These are phyloP conservation scores for Gadopsis marmoratus DNA, from an alignment of 2,797 vertebrate genomes.

Conservation along the genomic window DNA sequence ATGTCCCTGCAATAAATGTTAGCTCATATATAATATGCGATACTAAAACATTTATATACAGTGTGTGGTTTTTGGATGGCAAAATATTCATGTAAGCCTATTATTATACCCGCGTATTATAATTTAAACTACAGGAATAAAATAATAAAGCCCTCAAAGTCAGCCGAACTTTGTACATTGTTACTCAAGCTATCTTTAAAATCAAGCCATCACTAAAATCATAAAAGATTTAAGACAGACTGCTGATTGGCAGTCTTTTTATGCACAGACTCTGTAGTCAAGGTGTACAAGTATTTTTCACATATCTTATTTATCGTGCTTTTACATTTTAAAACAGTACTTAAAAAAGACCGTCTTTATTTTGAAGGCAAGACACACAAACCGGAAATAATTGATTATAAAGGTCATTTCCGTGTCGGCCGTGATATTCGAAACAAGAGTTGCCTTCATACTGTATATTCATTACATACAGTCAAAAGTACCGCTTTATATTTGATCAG, in stretches of 20 bases:
- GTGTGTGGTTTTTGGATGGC: background rate
- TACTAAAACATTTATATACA: background rate
- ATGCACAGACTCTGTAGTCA: background rate
- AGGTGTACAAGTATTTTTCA: background rate
- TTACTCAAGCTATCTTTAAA: too few species aligned
- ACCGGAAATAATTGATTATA: conserved; percentile 2
- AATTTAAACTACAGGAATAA: background rate
- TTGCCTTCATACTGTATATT: background rate
- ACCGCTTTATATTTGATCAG: background rate
- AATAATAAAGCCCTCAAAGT: background rate
- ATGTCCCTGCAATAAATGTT: background rate
- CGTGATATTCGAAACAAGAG: conserved; percentile 45
- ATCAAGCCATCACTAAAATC: background rate
- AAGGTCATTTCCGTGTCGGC: background rate
- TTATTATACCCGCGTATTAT: background rate
- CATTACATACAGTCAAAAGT: background rate
- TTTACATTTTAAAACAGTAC: background rate
- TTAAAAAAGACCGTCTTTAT: background rate
- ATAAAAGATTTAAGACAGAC: background rate
- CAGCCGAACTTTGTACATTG: background rate
- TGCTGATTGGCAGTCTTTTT: background rate
- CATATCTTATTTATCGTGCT: background rate
- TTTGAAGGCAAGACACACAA: conserved; percentile 4
- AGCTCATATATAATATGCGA: background rate
- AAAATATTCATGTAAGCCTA: background rate